Base-by-base conservation (phyloP, 1,140 invertebrate genomes). In the Zeugodacus cucurbitae region DNA sequence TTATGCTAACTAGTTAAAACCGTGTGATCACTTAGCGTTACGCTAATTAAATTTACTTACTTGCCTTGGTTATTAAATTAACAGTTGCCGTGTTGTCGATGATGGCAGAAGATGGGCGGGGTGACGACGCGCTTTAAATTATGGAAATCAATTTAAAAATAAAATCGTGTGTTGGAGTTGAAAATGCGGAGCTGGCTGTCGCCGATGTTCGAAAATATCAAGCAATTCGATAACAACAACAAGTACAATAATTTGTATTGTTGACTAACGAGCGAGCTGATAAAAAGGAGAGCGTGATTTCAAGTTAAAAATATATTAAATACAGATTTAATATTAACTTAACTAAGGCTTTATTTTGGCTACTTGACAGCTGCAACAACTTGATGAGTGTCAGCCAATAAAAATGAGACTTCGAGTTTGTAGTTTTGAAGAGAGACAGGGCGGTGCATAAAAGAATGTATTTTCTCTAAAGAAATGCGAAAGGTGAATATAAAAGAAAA, bases 61-160 rank as follows among this genome's bases (percentile, higher is more conserved):
- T 82, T 82, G 74, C 74, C 74, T 82, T 82, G 74, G 74, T 82
- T 82, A 48, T 82, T 82, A 82, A 82, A 82, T 82, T 82, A 82
- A 48, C 74, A 82, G 41, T 48, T 82, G 22, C 44, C 44, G 37
- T 48, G 41, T 48, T 82, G 22, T n/a, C 44, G 37, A 14, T n/a
- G 32, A 2, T 22, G 22, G 37, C 44, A 26, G 44, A 4, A 3
- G 41, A 8, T 11, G 20, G 5, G 11, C 22, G 22, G n/a, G 37
- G 6, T 3, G 48, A 11, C 2, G 41, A 26, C 37, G 41, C 3
- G 41, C 41, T 41, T 48, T 37, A 48, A 82, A 82, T 48, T 82
- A 29, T 82, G 74, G 20, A 82, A 48, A 48, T 82, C 8, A 48
- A 82, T 82, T 82, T 48, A 82, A 82, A 82, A 82, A 82, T 82